Base-by-base conservation (phyloP, 1,140 invertebrate genomes). In the Aphelinus atriplicis region DNA sequence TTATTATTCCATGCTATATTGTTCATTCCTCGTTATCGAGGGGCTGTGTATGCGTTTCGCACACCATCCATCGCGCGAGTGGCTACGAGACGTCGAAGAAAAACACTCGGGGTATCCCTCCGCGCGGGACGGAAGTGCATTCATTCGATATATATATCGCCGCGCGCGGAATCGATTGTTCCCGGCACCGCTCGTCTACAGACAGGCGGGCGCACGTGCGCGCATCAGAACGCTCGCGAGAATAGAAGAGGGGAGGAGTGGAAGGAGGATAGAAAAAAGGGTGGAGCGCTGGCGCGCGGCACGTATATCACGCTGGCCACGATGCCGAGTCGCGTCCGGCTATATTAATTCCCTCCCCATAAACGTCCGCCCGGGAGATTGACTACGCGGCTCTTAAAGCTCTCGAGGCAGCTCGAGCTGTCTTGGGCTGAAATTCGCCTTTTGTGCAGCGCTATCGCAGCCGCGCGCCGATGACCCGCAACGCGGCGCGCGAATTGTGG, bases 331-430 rank as follows among this genome's bases (percentile, higher is more conserved):
- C 26, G 64, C 67, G 82, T 83, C 78, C 81, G 83, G 84, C 60
- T 87, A 88, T 87, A 88, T 88, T 88, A 87, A 88, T 87, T 87
- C 86, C 80, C 79, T 86, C 84, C 85, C 82, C 86, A 87, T 88
- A 88, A 88, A 88, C 80, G 87, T 88, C 86, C 80, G 80, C 77
- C 81, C 77, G 75, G 78, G 83, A 88, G 87, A 88, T 87, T 88
- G 85, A 88, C 86, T 88, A 88, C 86, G 76, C 78, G 58, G 83
- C 80, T 85, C 81, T 86, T 87, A 87, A 88, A 86, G 26, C 26
- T 26, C 26, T 26, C 26, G 26, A 26, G 26, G 26, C 26, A 26
- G 26, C 26, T 26, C 26, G 26, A 26, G 26, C 26, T 26, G 26
- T 26, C 26, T 26, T 26, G 26, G 26, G 26, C 26, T 26, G 26